A percentile compares a stretch with the other conserved stretches of the same genome.
Evolutionary conservation across 1,140 invertebrate genomes (phyloP).

Genomic region (Platyura marginata): DNA sequence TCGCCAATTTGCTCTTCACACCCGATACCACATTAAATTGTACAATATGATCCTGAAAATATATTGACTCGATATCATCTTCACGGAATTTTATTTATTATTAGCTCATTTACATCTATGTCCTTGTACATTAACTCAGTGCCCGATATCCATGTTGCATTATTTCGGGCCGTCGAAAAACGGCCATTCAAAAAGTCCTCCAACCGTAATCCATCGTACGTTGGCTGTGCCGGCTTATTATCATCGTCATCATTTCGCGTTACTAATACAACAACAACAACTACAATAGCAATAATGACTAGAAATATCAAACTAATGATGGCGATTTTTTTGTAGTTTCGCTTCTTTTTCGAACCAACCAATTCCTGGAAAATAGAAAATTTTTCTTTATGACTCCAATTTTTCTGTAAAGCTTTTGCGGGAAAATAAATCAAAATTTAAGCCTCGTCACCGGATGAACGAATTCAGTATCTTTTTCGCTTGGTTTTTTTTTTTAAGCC

Average conservation of each 20-base stretch:
- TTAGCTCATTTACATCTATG: constrained; percentile 10
- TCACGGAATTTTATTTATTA: not conserved
- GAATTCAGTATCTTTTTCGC: no score
- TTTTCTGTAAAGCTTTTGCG: no score
- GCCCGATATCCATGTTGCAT: constrained; percentile 32
- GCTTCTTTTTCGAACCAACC: constrained; percentile 16
- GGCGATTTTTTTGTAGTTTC: constrained; percentile 14
- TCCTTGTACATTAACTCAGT: constrained; percentile 16
- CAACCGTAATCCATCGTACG: constrained; percentile 16
- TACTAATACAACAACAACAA: constrained; percentile 11
- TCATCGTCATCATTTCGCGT: constrained; percentile 7
- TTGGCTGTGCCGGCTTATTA: not conserved
- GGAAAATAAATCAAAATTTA: no score
- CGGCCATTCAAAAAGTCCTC: constrained; percentile 27
- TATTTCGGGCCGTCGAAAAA: constrained; percentile 27
- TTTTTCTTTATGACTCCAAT: no score
- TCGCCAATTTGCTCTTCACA: no score
- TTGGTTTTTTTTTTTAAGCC: no score
- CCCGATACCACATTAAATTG: constrained; percentile 14
- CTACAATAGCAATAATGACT: constrained; percentile 11
- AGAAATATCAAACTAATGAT: constrained; percentile 9
- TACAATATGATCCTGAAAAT: constrained; percentile 11
- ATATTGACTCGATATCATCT: not conserved
- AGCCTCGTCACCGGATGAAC: no score
- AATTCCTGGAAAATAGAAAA: constrained; percentile 11